Evolutionary conservation across 2,113 vertebrate species (phyloP), one percentile per base, ranked within the genome.

Genomic region (Aythya baeri): DNA sequence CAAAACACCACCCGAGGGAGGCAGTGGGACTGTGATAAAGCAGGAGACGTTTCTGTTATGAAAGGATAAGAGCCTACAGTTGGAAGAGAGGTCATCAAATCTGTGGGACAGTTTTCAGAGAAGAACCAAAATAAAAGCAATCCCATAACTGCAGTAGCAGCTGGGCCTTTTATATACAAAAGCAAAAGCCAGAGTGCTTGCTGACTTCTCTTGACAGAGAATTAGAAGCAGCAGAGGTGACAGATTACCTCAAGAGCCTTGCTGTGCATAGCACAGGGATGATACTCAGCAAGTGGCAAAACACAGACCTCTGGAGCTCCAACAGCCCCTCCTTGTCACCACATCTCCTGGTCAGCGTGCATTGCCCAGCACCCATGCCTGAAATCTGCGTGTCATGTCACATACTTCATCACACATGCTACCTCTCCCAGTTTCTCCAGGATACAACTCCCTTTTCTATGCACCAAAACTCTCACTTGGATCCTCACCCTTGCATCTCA

Each of bases 381-480:
- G 41, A 75, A 78, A 55, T 9, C 55, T 71, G 17, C 49, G 50
- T 1, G 0, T 54, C 55, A n/a, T 1, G 1, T 54, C 41, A n/a
- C 41, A 83, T 32, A 9, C 26, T 90, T 85, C 86, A 44, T 31
- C 54, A 81, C 84, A 65, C 17, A 11, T 7, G 22, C 9, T 84
- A 15, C 17, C 10, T 63, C 13, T 87, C 55, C 31, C 27, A n/a
- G 20, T 9, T 13, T 38, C n/a, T 74, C 29, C 61, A 77, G 44
- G 63, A 41, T 63, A 57, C 0, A 0, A 6, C 2, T 2, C 29
- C 27, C 8, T 75, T 65, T 52, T 58, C 4, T 4, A 49, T 57
- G 32, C 59, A 70, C 26, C 14, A n/a, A 34, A 72, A 65, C 38
- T n/a, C 58, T 80, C 43, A 55, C 11, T 7, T 27, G 76, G 7